Evolutionary conservation across 2,113 vertebrate genomes (phyloP), one percentile per base, ranked within the genome.

Genomic region (Indri indri): DNA sequence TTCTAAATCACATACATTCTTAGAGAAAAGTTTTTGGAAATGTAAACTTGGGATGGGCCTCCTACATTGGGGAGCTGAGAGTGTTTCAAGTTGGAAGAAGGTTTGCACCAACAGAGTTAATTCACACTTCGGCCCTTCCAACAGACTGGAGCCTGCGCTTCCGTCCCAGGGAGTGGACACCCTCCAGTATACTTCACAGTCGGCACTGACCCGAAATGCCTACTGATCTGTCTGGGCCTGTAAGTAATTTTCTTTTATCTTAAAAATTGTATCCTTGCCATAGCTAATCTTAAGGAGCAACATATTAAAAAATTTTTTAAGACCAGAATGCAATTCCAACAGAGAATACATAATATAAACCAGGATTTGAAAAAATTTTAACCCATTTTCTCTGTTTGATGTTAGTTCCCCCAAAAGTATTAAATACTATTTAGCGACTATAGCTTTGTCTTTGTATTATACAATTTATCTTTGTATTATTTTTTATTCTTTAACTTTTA

Each of bases 201-300:
- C 91, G 81, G 81, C 81, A 40, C 3, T 91, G 85, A 92, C 93
- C 89, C 0, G 1, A 84, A 95, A 76, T 13, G 54, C 91, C 65
- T 87, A 94, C 34, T 10, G 42, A 82, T 88, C 77, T 91, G 86
- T 73, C 77, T 87, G 79, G 88, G 42, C 91, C 85, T 96, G 77
- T 50, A 84, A 95, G 76, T 91, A 80, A 94, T 96, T 96, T 96
- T 88, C 85, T 94, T 96, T 95, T 79, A 73, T 93, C 65, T 97
- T 86, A 61, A 80, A 97, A 95, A 93, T 42, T 71, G 47, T 63
- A 91, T 23, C 54, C 71, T 94, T 85, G 88, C 90, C 70, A 73
- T 27, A 68, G 59, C 71, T 92, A 96, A 96, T 94, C 77, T 97
- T 42, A 86, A 97, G 92, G 90, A 80, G 71, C 17, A 90, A 86